Conservation (phyloP, 2,888 invertebrate genomes). For the Latrodectus elegans region DNA sequence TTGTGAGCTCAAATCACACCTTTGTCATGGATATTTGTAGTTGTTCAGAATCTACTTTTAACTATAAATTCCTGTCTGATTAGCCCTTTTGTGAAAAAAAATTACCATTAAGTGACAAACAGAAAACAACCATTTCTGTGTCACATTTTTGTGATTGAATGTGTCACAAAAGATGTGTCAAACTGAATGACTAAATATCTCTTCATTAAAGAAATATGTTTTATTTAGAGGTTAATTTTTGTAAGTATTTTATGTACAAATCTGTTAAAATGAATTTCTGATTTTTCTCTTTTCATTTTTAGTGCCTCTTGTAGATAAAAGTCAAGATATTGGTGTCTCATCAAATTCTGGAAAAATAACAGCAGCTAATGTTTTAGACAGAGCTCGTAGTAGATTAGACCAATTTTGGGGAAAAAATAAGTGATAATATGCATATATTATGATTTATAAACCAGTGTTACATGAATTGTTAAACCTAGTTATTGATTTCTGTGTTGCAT, state of each 20-base stretch:
- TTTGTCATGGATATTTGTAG: too few species aligned
- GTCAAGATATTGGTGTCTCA: conserved; percentile 39
- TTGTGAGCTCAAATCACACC: too few species aligned
- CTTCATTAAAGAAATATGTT: neutral
- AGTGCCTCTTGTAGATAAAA: conserved; percentile 51
- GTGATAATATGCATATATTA: conserved; percentile 30
- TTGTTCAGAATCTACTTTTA: too few species aligned
- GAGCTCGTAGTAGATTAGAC: conserved; percentile 88
- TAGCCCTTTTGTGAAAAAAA: too few species aligned
- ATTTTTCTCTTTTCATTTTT: conserved; percentile 15
- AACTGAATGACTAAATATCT: too few species aligned
- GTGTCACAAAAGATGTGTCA: too few species aligned
- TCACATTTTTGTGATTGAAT: too few species aligned
- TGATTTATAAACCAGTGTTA: neutral
- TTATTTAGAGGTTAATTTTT: neutral
- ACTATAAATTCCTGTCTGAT: too few species aligned
- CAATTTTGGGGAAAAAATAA: conserved; percentile 85
- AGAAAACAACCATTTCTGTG: too few species aligned
- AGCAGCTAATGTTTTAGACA: conserved; percentile 85
- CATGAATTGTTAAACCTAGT: conserved; percentile 23
- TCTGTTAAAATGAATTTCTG: neutral
- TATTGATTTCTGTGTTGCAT: neutral
- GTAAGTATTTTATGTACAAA: neutral
- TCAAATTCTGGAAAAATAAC: conserved; percentile 72
- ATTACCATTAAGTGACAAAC: too few species aligned